A percentile compares a stretch with the other conserved stretches of the same genome.
Conservation (phyloP, 2,888 invertebrate genomes). For the Clivina fossor region DNA sequence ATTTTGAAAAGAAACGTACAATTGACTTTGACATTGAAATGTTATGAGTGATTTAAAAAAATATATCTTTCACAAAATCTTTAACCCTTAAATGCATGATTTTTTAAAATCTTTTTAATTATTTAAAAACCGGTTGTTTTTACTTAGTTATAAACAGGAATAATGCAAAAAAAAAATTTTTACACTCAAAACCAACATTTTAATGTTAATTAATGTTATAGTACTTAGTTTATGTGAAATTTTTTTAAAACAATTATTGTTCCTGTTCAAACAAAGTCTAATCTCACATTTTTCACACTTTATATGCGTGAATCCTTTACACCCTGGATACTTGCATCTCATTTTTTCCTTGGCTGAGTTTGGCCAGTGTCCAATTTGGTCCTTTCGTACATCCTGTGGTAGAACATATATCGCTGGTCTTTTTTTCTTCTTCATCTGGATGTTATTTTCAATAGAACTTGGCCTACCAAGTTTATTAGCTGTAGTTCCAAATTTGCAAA, state of each 20-base stretch:
- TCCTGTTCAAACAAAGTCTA: slow-evolving; percentile 20
- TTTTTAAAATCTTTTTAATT: not conserved
- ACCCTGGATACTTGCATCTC: slow-evolving; percentile 34
- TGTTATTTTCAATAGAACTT: slow-evolving; percentile 2
- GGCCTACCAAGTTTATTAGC: slow-evolving; percentile 12
- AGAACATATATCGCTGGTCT: not conserved
- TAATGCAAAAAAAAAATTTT: not conserved
- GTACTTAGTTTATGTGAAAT: not conserved
- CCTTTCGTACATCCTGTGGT: slow-evolving; percentile 29
- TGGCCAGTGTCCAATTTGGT: slow-evolving; percentile 34
- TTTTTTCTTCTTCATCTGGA: not conserved
- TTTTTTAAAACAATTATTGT: slow-evolving; percentile 30
- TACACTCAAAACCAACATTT: too few relatives aligned
- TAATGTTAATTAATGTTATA: too few relatives aligned
- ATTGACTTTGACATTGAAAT: too few relatives aligned
- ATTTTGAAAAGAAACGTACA: too few relatives aligned
- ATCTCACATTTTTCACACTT: slow-evolving; percentile 35
- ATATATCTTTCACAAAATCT: too few relatives aligned
- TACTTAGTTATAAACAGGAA: not conserved
- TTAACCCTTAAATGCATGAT: slow-evolving; percentile 5
- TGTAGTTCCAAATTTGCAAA: slow-evolving; percentile 21
- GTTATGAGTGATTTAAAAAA: too few relatives aligned
- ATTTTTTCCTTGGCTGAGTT: slow-evolving; percentile 9
- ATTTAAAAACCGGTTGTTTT: slow-evolving; percentile 1
- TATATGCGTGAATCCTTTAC: slow-evolving; percentile 26